Percentiles rank a stretch among this genome's conserved stretches.
phyloP scores from a whole-genome alignment of 2,113 vertebrate genomes.

The Cyanoramphus novaezelandiae region DNA sequence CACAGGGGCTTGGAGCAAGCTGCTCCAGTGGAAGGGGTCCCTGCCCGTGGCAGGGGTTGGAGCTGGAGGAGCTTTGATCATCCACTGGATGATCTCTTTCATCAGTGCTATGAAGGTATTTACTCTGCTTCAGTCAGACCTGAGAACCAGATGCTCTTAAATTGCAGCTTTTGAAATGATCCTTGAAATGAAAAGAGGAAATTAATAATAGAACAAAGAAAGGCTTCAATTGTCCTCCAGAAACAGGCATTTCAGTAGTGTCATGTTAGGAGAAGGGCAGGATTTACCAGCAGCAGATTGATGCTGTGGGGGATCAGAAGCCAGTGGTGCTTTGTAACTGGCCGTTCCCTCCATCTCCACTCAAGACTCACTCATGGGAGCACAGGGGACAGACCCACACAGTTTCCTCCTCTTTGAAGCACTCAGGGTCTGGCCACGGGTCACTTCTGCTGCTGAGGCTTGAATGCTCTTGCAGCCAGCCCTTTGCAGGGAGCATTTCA shows the following conservation, averaged over 20 bases:
- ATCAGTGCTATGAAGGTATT: background rate
- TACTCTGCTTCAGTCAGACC: background rate
- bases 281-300: background rate
- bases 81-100: background rate
- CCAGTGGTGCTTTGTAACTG: rapidly evolving
- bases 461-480: background rate
- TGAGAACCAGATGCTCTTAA: background rate
- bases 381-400: background rate
- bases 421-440: rapidly evolving
- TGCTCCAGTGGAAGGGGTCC: background rate
- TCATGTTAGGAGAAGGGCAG: background rate
- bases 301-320: background rate
- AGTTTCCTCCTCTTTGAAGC: background rate
- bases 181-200: background rate
- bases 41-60: background rate
- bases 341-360: rapidly evolving
- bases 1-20: background rate
- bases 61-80: background rate
- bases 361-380: rapidly evolving
- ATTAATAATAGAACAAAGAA: background rate
- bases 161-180: background rate
- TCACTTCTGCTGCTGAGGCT: background rate
- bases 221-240: background rate
- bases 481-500: background rate
- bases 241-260: background rate